Conservation (phyloP, 2,113 vertebrate genomes). For the Electrona antarctica region DNA sequence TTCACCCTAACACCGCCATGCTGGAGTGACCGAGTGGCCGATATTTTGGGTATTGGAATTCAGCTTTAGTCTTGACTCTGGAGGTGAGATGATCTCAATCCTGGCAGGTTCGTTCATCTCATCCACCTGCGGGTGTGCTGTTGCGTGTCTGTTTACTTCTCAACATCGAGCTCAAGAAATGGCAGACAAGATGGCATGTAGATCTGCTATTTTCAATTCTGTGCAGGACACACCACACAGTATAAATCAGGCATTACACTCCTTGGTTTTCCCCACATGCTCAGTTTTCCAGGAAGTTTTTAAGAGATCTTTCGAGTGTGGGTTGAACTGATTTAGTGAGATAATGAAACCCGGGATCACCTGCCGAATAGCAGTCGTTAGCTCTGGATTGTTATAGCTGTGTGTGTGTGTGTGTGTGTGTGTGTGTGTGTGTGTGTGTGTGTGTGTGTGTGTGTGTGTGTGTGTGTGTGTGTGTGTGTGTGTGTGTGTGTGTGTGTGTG, state of each 20-base stretch:
- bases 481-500: no score
- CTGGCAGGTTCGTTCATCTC: neutral
- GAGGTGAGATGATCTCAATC: constrained; percentile 6
- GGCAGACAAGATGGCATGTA: no score
- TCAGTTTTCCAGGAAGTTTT: constrained; percentile 65
- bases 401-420: neutral
- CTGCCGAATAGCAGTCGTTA: constrained; percentile 57
- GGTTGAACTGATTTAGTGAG: constrained; percentile 65
- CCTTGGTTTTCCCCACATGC: constrained; percentile 60
- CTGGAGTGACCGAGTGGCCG: no score
- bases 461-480: no score
- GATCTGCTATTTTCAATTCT: no score
- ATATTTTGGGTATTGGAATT: no score
- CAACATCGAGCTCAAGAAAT: neutral
- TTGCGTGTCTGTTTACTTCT: constrained; percentile 49
- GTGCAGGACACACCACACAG: no score
- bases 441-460: no score
- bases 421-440: neutral
- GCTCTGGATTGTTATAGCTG: constrained; percentile 32
- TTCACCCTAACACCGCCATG: no score
- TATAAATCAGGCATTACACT: constrained; percentile 37
- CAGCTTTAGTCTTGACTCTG: constrained; percentile 11
- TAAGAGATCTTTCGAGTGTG: constrained; percentile 62
- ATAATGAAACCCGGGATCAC: constrained; percentile 55
- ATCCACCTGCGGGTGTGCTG: constrained; percentile 27